These are phyloP conservation scores for Xestia c-nigrum DNA, from an alignment of 2,888 invertebrate species.

Conservation along the genomic window DNA sequence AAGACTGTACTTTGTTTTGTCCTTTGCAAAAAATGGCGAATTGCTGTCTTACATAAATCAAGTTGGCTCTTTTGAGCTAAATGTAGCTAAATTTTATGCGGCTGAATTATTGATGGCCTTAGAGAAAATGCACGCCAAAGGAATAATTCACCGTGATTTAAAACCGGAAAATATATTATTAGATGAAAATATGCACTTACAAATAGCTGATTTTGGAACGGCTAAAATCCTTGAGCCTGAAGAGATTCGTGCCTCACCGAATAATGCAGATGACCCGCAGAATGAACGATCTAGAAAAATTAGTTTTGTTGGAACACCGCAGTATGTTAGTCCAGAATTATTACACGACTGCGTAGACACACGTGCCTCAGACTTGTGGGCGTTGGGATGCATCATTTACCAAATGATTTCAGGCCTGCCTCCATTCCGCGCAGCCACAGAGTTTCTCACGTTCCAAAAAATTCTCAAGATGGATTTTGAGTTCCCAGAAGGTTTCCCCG, in stretches of 20 bases:
- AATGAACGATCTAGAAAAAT: slow-evolving; percentile 91
- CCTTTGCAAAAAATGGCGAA: slow-evolving; percentile 98
- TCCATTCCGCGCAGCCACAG: slow-evolving; percentile 97
- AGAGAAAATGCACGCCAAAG: slow-evolving; percentile 96
- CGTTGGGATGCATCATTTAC: slow-evolving; percentile 98
- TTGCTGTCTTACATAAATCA: slow-evolving; percentile 97
- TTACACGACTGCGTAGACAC: slow-evolving; percentile 94
- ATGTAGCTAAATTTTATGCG: slow-evolving; percentile 97
- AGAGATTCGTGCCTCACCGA: slow-evolving; percentile 74
- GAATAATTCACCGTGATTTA: slow-evolving; percentile 98
- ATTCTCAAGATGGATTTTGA: slow-evolving; percentile 97
- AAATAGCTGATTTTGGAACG: slow-evolving; percentile 99
- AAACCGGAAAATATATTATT: slow-evolving; percentile 99
- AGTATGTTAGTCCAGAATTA: slow-evolving; percentile 99
- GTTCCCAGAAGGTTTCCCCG: slow-evolving; percentile 97
- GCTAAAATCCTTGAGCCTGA: slow-evolving; percentile 94
- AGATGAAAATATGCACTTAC: slow-evolving; percentile 98
- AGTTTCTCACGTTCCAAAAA: slow-evolving; percentile 99
- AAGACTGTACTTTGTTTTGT: slow-evolving; percentile 98
- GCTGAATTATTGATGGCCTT: slow-evolving; percentile 98
- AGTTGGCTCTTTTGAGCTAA: slow-evolving; percentile 96
- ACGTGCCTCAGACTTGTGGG: slow-evolving; percentile 98
- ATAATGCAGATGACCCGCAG: slow-evolving; percentile 77
- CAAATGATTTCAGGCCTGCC: slow-evolving; percentile 98
- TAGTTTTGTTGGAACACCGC: slow-evolving; percentile 99